Evolutionary conservation across 2,888 invertebrate species (phyloP).

Genomic region (Tetheella fluctuosa): DNA sequence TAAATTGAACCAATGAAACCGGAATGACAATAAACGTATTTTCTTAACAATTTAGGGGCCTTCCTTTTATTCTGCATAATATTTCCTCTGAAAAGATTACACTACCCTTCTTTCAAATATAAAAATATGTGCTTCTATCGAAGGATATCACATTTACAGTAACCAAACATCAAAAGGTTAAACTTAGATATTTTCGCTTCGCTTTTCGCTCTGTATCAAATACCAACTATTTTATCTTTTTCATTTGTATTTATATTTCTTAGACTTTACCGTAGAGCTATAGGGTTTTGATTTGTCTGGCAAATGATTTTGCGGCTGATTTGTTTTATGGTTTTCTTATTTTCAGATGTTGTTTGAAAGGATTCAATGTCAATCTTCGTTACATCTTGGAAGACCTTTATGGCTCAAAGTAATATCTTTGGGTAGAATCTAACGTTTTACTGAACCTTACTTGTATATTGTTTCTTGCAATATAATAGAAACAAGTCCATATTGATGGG

Average conservation of each 20-base stretch:
- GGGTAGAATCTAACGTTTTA: neutral
- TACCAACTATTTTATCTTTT: neutral
- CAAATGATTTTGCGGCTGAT: neutral
- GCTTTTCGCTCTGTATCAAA: constrained; percentile 8
- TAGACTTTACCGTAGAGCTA: neutral
- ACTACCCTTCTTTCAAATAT: constrained; percentile 1
- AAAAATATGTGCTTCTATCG: neutral
- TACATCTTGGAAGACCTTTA: constrained; percentile 6
- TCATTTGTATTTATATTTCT: neutral
- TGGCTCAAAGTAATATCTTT: constrained; percentile 9
- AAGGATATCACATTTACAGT: constrained; percentile 13
- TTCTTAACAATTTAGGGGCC: no score
- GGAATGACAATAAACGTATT: no score
- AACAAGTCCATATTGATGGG: neutral
- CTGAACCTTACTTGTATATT: neutral
- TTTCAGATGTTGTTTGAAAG: constrained; percentile 12
- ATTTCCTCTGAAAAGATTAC: neutral
- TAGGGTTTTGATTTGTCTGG: neutral
- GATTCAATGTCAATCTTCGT: constrained; percentile 8
- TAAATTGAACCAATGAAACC: no score
- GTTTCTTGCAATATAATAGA: neutral
- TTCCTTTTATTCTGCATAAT: neutral
- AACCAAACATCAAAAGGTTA: constrained; percentile 12
- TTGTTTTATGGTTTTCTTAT: neutral
- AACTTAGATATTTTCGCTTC: constrained; percentile 5